Evolutionary conservation across 2,888 invertebrate genomes (phyloP).

Genomic region (Synergus laeviventris): DNA sequence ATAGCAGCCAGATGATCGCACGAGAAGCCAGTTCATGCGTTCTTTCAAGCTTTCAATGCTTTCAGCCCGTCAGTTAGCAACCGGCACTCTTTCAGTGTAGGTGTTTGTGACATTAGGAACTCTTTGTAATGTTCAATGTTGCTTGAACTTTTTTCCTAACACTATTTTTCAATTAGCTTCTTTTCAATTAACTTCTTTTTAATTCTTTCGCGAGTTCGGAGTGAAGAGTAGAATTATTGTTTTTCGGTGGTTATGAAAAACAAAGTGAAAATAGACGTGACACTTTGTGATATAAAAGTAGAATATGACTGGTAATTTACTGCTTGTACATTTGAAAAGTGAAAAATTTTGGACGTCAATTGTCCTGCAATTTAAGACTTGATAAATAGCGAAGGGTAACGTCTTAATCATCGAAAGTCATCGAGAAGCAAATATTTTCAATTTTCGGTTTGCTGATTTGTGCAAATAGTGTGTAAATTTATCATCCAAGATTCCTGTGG

Average conservation of each 20-base stretch:
- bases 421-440: too few relatives aligned
- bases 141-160: constrained; percentile 54
- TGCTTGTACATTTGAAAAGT: constrained; percentile 60
- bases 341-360: constrained; percentile 68
- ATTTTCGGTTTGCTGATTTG: neutral
- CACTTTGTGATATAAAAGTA: constrained; percentile 64
- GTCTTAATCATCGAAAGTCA: neutral
- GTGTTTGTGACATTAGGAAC: constrained; percentile 29
- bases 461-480: constrained; percentile 42
- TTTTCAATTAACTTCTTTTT: too few relatives aligned
- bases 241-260: constrained; percentile 3
- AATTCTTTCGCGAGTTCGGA: neutral
- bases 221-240: neutral
- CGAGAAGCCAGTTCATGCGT: constrained; percentile 54
- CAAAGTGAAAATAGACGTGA: constrained; percentile 21
- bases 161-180: neutral
- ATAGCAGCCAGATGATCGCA: constrained; percentile 70
- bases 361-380: constrained; percentile 22
- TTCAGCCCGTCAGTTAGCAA: constrained; percentile 73
- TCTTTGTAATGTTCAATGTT: constrained; percentile 63
- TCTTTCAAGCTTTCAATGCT: constrained; percentile 23
- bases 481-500: constrained; percentile 71
- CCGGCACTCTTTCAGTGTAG: constrained; percentile 66
- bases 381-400: constrained; percentile 1
- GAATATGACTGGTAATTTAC: constrained; percentile 67